Percentiles rank a stretch among this genome's conserved stretches.
Evolutionary conservation across 2,888 invertebrate genomes (phyloP).

Genomic region (Cacoxenus indagator): DNA sequence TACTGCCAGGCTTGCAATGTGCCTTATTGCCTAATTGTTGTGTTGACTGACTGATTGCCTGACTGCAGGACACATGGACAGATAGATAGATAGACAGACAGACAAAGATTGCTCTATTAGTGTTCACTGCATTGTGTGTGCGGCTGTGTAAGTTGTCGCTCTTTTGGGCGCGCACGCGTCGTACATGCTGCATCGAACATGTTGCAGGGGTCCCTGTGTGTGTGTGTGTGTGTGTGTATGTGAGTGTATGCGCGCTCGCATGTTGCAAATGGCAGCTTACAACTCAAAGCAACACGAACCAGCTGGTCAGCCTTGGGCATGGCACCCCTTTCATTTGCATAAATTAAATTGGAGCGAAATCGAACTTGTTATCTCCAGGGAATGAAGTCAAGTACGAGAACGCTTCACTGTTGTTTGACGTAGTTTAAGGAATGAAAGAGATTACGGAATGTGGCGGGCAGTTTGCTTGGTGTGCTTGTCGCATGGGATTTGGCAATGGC

Average conservation of each 20-base stretch:
- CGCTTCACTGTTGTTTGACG: background rate
- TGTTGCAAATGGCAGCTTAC: too few relatives aligned
- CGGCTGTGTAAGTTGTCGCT: background rate
- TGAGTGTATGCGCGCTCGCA: too few relatives aligned
- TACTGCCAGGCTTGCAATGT: background rate
- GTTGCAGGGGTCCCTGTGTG: constrained; percentile 1
- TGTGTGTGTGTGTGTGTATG: background rate
- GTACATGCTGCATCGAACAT: constrained; percentile 4
- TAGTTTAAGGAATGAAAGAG: too few relatives aligned
- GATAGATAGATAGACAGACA: too few relatives aligned
- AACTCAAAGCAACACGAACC: too few relatives aligned
- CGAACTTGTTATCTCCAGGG: constrained; percentile 9
- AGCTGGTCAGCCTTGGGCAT: background rate
- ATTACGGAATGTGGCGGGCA: too few relatives aligned
- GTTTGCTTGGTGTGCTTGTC: background rate
- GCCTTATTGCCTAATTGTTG: too few relatives aligned
- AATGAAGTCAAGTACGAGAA: constrained; percentile 6
- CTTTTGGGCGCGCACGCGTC: constrained; percentile 6
- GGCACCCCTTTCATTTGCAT: constrained; percentile 16
- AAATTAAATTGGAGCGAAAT: constrained; percentile 17
- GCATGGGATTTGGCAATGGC: background rate
- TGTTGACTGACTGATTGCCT: background rate
- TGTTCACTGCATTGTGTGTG: background rate
- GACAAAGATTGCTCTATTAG: constrained; percentile 1
- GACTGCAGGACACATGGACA: too few relatives aligned